These are phyloP conservation scores for Enhydra lutris DNA, from an alignment of 2,113 vertebrate species.

Conservation along the genomic window DNA sequence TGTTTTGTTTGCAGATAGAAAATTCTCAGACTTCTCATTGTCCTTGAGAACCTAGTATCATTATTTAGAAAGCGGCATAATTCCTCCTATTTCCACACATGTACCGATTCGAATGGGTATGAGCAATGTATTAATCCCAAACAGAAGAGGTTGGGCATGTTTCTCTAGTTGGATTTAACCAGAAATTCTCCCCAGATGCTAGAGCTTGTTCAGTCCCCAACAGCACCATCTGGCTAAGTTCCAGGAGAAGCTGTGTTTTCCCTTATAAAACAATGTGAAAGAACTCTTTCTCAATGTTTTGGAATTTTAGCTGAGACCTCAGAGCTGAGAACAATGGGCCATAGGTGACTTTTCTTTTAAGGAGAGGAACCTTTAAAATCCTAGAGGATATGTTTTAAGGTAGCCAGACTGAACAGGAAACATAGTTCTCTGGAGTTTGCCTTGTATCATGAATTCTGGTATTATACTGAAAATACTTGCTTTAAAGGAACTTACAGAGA, in stretches of 20 bases:
- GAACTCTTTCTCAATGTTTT: background rate
- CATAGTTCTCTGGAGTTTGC: background rate
- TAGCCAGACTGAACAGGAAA: too few relatives aligned
- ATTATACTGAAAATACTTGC: background rate
- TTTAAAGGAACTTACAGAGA: background rate
- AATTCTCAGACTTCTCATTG: background rate
- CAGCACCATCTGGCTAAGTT: background rate
- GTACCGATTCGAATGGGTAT: too few relatives aligned
- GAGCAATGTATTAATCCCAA: too few relatives aligned
- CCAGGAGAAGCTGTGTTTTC: background rate
- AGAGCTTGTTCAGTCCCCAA: rapidly evolving
- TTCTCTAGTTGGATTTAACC: too few relatives aligned
- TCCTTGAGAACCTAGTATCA: background rate
- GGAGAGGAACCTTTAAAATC: background rate
- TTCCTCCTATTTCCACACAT: background rate
- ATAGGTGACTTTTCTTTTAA: background rate
- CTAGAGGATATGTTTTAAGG: background rate
- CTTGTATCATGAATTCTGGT: background rate
- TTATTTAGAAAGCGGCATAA: background rate
- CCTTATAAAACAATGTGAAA: background rate
- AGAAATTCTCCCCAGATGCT: background rate
- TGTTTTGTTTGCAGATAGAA: background rate
- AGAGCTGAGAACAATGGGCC: background rate
- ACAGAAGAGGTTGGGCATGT: background rate
- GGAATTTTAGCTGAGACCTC: background rate